Conservation (phyloP, 1,140 invertebrate species). For the Mizuhopecten yessoensis region DNA sequence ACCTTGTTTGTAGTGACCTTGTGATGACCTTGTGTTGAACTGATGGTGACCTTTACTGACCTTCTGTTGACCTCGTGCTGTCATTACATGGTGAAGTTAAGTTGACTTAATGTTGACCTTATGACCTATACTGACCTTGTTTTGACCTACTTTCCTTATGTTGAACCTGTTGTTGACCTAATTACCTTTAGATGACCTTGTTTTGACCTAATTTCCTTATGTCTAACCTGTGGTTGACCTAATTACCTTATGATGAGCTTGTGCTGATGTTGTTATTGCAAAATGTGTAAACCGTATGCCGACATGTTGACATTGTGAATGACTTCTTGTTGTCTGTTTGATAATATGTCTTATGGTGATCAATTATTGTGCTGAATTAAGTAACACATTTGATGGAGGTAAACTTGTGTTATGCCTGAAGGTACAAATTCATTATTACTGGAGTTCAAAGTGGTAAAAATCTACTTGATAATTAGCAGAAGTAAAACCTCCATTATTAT, state of each 20-base stretch:
- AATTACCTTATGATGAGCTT: not conserved
- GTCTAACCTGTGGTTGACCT: not conserved
- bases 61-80: not conserved
- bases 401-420: no score
- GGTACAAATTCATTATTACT: no score
- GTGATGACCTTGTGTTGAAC: not conserved
- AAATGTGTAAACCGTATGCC: not conserved
- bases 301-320: not conserved
- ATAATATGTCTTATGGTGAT: no score
- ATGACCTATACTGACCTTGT: slow-evolving; percentile 19
- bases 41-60: not conserved
- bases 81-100: not conserved
- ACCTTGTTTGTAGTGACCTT: not conserved
- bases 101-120: not conserved
- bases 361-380: no score
- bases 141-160: no score
- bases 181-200: not conserved
- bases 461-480: no score
- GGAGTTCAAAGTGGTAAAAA: no score
- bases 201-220: not conserved
- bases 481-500: no score
- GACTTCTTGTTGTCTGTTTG: not conserved
- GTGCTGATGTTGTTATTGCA: no score
- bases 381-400: no score
- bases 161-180: not conserved